Evolutionary conservation across 2,888 invertebrate species (phyloP).

Genomic region (Euphydryas editha): DNA sequence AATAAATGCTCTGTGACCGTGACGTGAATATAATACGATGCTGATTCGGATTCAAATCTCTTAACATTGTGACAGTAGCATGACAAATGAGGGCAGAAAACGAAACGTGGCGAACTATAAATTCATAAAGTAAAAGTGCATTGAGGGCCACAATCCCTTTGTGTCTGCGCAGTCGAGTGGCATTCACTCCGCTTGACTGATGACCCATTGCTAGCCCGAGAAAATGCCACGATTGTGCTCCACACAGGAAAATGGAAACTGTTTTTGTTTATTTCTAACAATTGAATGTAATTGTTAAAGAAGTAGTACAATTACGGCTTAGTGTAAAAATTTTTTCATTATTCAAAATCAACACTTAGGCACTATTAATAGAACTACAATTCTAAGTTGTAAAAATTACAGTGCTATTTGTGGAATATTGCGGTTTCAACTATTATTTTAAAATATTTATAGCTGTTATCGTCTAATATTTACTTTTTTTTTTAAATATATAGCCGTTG

Average conservation of each 20-base stretch:
- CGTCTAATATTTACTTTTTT: too few species aligned
- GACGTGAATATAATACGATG: slow-evolving; percentile 24
- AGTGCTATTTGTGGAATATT: too few species aligned
- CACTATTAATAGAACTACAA: too few species aligned
- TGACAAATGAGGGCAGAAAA: slow-evolving; percentile 64
- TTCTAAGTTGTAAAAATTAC: too few species aligned
- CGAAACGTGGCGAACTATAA: slow-evolving; percentile 61
- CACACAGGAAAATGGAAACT: slow-evolving; percentile 44
- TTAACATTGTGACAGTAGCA: slow-evolving; percentile 45
- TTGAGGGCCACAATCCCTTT: slow-evolving; percentile 62
- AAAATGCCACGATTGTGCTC: slow-evolving; percentile 56
- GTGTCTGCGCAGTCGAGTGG: slow-evolving; percentile 60
- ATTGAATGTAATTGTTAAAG: slow-evolving; percentile 31
- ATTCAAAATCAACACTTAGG: not conserved
- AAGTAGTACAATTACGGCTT: slow-evolving; percentile 24
- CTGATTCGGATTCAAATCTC: slow-evolving; percentile 44
- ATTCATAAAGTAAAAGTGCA: slow-evolving; percentile 64
- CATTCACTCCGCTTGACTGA: slow-evolving; percentile 52
- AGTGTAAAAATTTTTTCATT: not conserved
- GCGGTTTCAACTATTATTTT: too few species aligned
- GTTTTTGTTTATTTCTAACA: slow-evolving; percentile 38
- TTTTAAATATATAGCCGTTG: too few species aligned
- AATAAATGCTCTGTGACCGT: slow-evolving; percentile 7
- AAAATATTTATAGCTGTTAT: too few species aligned
- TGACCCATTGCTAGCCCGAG: slow-evolving; percentile 52